Base-by-base conservation (phyloP, 1,140 invertebrate genomes). In the Drosophila ironensis region DNA sequence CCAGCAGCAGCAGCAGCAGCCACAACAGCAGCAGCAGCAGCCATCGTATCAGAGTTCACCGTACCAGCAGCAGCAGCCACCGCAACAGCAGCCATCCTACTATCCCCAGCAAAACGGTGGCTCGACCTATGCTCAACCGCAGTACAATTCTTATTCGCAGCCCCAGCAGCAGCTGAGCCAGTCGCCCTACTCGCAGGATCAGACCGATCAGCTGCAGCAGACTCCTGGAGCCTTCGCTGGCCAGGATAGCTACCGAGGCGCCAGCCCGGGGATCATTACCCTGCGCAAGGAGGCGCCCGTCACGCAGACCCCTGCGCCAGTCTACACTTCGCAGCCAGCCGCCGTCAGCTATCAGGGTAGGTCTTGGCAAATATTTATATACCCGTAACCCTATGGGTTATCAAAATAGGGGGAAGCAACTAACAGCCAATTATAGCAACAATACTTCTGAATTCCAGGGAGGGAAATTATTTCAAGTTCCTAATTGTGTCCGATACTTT, bases 261-360 rank as follows among this genome's bases (percentile, higher is more conserved):
- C 56, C 53, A 74, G 82, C 71, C 88, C 91, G 17, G 90, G 92
- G 56, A 91, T 93, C 22, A 95, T 96, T 53, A 94, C 93, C 22
- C 92, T 96, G 16, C 92, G 94, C 72, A 92, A 92, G 54, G 91
- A 93, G 84, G 91, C 92, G 33, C 95, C 95, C 17, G 92, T 96
- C 35, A 93, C 93, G 72, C 95, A 96, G 91, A 91, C 92, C 87
- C 92, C 93, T 54, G 87, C 92, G 14, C 93, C 93, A 59, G 92
- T 94, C 37, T 93, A 92, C 68, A 78, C 92, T 68, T 93, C 94
- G 70, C 94, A 94, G 91, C 94, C 94, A 60, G 94, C 93, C 71
- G 92, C 94, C 88, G 91, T 92, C 68, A 93, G 92, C 56, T 92
- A 92, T 87, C 91, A 92, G 91, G 94, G 93, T 93, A 90, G 66